These are phyloP conservation scores for Eledone cirrhosa DNA, from an alignment of 2,888 invertebrate species.

Conservation along the genomic window DNA sequence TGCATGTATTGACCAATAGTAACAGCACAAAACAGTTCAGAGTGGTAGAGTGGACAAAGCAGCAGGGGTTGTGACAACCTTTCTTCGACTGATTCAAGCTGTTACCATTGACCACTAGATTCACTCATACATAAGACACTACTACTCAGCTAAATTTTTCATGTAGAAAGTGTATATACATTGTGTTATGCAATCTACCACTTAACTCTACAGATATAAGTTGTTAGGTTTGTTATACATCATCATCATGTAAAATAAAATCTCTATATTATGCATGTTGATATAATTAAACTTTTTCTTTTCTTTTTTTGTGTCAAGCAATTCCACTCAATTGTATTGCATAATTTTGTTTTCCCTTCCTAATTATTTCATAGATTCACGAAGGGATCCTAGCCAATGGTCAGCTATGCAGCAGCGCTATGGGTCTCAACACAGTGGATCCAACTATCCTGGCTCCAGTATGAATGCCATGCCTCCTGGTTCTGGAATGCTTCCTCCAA, in stretches of 20 bases:
- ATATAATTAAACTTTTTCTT: not conserved
- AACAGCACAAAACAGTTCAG: too few species aligned
- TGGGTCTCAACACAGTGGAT: slow-evolving; percentile 25
- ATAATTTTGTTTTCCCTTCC: not conserved
- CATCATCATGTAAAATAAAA: not conserved
- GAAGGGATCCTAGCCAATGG: slow-evolving; percentile 27
- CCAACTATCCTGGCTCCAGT: slow-evolving; percentile 4
- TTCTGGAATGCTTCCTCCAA: slow-evolving; percentile 28
- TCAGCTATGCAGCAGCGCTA: slow-evolving; percentile 27
- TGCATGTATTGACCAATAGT: too few species aligned
- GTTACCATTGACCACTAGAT: too few species aligned
- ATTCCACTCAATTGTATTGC: not conserved
- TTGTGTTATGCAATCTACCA: too few species aligned
- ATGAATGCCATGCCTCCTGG: slow-evolving; percentile 28
- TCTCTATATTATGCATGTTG: not conserved
- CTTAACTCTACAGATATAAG: too few species aligned
- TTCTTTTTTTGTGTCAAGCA: too few species aligned
- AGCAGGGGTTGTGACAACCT: too few species aligned
- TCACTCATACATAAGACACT: too few species aligned
- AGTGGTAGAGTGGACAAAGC: too few species aligned
- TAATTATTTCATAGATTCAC: not conserved
- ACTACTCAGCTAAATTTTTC: too few species aligned
- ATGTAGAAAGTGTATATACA: too few species aligned
- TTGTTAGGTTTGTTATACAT: not conserved
- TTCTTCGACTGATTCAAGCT: too few species aligned